Base-by-base conservation (phyloP, 2,888 invertebrate species). In the Phalera bucephala region DNA sequence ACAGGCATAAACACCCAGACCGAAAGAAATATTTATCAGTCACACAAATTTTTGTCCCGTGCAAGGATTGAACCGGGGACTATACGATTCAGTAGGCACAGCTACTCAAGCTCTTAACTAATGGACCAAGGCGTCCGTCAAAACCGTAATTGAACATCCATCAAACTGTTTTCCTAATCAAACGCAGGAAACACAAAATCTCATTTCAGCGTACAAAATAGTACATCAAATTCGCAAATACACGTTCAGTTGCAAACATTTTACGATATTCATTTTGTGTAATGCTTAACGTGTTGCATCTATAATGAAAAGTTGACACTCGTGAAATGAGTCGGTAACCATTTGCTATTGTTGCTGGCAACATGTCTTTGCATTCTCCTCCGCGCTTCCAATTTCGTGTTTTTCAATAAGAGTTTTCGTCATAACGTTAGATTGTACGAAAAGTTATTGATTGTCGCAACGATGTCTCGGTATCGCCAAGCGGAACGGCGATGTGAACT, bases 321-420 rank as follows among this genome's bases (percentile, higher is more conserved):
- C 36, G 37, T 43, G 38, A 45, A 49, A 49, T 45, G 36, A 37
- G 26, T 14, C 29, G 15, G 37, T 12, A 43, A 36, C 30, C 19
- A 10, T 14, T 19, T 21, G 1, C 31, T 25, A 32, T 36, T 40
- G 35, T 31, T 21, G n/a, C 19, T 6, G 12, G 25, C 26, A 40
- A 43, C 31, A 20, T 37, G 27, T 38, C n/a, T n/a, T n/a, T 22
- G 13, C 19, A 32, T 38, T 45, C 11, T 20, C 17, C 13, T 9
- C 5, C n/a, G 15, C 1, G n/a, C n/a, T 15, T 28, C 15, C 15
- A 28, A 28, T 28, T 9, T 28, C 8, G 22, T 12, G 15, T 12
- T 28, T 15, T 28, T 28, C 13, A 6, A 4, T 9, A n/a, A 15
- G n/a, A n/a, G n/a, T 28, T 28, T 28, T 28, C 15, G 28, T 28